Percentiles rank a stretch among this genome's conserved stretches.
Evolutionary conservation across 2,113 vertebrate species (phyloP).

Genomic region (Numida meleagris): DNA sequence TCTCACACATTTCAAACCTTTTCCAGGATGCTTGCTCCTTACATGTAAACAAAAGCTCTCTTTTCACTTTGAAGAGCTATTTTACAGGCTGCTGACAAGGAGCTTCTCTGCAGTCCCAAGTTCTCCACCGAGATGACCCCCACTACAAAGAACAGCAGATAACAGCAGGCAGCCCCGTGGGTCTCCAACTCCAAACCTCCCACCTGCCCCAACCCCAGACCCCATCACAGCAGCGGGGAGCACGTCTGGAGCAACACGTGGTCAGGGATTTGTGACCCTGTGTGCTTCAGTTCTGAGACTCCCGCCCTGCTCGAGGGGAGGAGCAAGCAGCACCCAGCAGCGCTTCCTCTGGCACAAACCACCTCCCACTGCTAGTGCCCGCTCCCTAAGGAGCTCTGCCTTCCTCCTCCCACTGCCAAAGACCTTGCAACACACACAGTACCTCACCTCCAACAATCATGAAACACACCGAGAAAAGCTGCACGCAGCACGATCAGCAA

Average conservation of each 20-base stretch:
- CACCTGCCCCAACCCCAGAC: neutral
- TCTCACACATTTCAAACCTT: neutral
- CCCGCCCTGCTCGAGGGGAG: neutral
- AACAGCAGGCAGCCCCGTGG: too few relatives aligned
- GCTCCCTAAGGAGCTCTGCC: neutral
- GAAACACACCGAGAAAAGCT: too few relatives aligned
- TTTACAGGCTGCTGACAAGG: neutral
- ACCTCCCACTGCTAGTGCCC: neutral
- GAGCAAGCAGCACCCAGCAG: accelerated
- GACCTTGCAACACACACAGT: too few relatives aligned
- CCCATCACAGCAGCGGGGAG: neutral
- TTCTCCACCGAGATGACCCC: neutral
- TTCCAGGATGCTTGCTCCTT: neutral
- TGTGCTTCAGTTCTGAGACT: neutral
- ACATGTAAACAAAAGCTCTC: neutral
- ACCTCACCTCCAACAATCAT: too few relatives aligned
- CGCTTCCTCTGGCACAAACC: neutral
- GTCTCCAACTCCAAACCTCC: too few relatives aligned
- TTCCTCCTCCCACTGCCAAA: neutral
- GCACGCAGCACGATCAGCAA: too few relatives aligned
- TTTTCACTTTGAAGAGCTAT: neutral
- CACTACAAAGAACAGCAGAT: too few relatives aligned
- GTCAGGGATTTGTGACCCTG: neutral
- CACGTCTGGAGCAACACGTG: neutral
- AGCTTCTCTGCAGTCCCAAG: neutral